phyloP scores from a whole-genome alignment of 2,113 vertebrate genomes.

The Anhinga anhinga region DNA sequence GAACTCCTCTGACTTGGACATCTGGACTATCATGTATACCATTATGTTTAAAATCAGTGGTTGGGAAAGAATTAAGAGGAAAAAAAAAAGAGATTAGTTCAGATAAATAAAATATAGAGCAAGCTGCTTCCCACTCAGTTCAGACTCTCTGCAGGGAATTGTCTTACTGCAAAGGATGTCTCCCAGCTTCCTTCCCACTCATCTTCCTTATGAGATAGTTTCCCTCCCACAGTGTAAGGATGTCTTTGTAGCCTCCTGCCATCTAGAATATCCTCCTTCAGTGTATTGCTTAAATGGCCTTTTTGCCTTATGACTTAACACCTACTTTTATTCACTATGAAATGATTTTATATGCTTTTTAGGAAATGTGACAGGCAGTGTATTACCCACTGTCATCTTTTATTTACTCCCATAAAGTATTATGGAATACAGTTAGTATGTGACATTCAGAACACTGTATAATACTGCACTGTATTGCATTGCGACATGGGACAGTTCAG shows the following conservation, averaged over 20 bases:
- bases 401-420: constrained; percentile 30
- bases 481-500: not conserved
- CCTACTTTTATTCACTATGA: constrained; percentile 11
- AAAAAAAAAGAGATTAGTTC: not conserved
- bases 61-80: not conserved
- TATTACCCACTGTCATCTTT: not conserved
- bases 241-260: not conserved
- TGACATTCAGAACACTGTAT: not conserved
- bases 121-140: not conserved
- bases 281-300: not conserved
- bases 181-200: not conserved
- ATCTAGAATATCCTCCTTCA: not conserved
- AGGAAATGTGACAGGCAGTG: constrained; percentile 17
- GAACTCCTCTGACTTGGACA: not conserved
- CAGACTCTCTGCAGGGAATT: not conserved
- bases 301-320: constrained; percentile 3
- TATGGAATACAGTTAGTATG: not conserved
- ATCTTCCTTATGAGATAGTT: not conserved
- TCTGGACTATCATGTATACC: not conserved
- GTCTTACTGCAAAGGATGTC: not conserved
- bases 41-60: not conserved
- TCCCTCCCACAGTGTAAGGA: not conserved
- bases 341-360: constrained; percentile 13
- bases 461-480: not conserved
- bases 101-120: constrained; percentile 36